Conservation (phyloP, 2,797 vertebrate genomes). For the Uromys caudimaculatus region DNA sequence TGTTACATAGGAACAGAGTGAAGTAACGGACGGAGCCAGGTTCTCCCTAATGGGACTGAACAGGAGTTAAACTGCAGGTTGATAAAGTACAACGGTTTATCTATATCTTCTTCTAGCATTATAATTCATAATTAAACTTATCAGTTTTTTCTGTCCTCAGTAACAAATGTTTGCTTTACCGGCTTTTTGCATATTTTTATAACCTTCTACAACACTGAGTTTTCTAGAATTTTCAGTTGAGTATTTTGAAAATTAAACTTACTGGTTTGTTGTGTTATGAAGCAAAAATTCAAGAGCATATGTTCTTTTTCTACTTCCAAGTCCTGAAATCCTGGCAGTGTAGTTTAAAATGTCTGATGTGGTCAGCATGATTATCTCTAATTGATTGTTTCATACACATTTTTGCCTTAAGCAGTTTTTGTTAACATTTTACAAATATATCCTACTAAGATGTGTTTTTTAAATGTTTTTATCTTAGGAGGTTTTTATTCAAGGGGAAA, state of each 20-base stretch:
- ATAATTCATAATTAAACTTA: conserved; percentile 66
- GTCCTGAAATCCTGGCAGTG: conserved; percentile 42
- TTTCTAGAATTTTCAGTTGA: conserved; percentile 66
- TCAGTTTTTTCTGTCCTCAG: conserved; percentile 73
- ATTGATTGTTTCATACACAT: conserved; percentile 73
- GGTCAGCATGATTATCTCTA: conserved; percentile 58
- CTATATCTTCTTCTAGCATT: conserved; percentile 66
- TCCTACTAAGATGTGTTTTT: conserved; percentile 73
- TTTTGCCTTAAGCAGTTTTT: conserved; percentile 66
- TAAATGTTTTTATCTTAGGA: conserved; percentile 86
- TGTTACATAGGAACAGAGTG: neutral
- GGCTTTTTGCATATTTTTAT: conserved; percentile 60
- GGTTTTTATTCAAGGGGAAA: conserved; percentile 85
- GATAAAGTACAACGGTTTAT: conserved; percentile 74
- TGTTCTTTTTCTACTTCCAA: conserved; percentile 46
- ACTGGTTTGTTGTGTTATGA: conserved; percentile 76
- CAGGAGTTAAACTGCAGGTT: conserved; percentile 34
- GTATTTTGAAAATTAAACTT: conserved; percentile 75
- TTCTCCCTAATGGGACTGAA: neutral
- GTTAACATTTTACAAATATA: conserved; percentile 80
- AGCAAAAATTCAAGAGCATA: conserved; percentile 66
- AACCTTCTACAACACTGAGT: neutral
- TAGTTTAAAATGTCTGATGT: neutral
- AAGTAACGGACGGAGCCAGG: neutral
- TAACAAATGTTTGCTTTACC: conserved; percentile 61